Conservation (phyloP, 2,888 invertebrate genomes). For the Drosophila anceps region DNA sequence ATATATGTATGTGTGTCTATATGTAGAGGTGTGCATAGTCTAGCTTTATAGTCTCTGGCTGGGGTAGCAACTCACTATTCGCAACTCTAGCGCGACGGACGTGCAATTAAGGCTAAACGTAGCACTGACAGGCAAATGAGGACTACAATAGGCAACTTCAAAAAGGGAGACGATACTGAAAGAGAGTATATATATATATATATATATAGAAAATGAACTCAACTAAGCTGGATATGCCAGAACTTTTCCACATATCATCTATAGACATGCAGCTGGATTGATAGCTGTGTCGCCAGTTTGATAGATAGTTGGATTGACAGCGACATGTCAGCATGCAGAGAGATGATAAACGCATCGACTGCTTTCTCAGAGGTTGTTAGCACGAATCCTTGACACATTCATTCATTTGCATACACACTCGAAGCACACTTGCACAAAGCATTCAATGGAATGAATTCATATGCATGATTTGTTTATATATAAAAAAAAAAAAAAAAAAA, state of each 20-base stretch:
- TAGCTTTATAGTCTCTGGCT: slow-evolving; percentile 4
- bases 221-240: not conserved
- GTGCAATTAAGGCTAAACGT: slow-evolving; percentile 27
- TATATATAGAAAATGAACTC: too few species aligned
- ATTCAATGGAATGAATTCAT: slow-evolving; percentile 29
- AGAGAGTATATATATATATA: not conserved
- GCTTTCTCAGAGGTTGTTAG: slow-evolving; percentile 35
- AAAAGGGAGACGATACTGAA: too few species aligned
- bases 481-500: not conserved
- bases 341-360: slow-evolving; percentile 7
- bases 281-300: too few species aligned
- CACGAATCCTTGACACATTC: slow-evolving; percentile 29
- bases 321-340: not conserved
- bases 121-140: slow-evolving; percentile 29
- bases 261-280: not conserved
- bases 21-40: slow-evolving; percentile 3
- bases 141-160: not conserved
- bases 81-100: slow-evolving; percentile 15
- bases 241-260: not conserved
- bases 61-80: slow-evolving; percentile 1
- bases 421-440: slow-evolving; percentile 19
- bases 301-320: not conserved
- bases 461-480: slow-evolving; percentile 36
- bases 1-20: not conserved
- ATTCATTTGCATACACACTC: slow-evolving; percentile 13